Evolutionary conservation across 2,797 vertebrate genomes (phyloP), one percentile per base, ranked within the genome.

Genomic region (Enteromius unitaeniatus): DNA sequence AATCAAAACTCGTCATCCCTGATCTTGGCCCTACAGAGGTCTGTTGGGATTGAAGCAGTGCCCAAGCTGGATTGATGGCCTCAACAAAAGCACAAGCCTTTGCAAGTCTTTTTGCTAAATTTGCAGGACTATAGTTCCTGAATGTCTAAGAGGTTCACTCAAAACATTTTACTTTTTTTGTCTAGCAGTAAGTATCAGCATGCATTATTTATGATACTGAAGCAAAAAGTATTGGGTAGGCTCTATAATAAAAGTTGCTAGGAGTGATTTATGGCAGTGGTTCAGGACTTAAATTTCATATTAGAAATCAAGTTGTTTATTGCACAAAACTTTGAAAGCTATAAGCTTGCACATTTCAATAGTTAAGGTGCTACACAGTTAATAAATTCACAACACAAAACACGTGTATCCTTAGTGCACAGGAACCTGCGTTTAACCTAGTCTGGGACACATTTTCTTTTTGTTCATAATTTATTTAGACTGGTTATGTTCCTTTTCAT

Each of bases 31-130:
- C 21, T 23, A 49, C 58, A 26, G 31, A n/a, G 53, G 34, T 69
- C 69, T 75, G 64, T 68, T 84, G 69, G 58, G 75, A 74, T 53
- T 60, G 65, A 53, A 77, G 75, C 49, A 62, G n/a, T 21, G 69
- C 60, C 31, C 42, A 47, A 55, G 13, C 40, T 70, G 67, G 76
- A 34, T 19, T 86, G 75, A 86, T 62, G 13, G 74, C 74, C 40
- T 82, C 31, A 75, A 42, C 13, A 45, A 82, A 34, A 53, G 9
- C 8, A 75, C n/a, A 26, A 51, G 17, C 2, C 34, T 74, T 31
- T 49, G 47, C 15, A 51, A n/a, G 55, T 23, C n/a, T 11, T 23
- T 23, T n/a, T 55, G 3, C 1, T 8, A 55, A 62, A 70, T 26
- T 19, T 64, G 34, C n/a, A 42, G 47, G 1, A 53, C 26, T 26